phyloP scores from a whole-genome alignment of 2,888 invertebrate genomes.

The Aspidapion aeneum region DNA sequence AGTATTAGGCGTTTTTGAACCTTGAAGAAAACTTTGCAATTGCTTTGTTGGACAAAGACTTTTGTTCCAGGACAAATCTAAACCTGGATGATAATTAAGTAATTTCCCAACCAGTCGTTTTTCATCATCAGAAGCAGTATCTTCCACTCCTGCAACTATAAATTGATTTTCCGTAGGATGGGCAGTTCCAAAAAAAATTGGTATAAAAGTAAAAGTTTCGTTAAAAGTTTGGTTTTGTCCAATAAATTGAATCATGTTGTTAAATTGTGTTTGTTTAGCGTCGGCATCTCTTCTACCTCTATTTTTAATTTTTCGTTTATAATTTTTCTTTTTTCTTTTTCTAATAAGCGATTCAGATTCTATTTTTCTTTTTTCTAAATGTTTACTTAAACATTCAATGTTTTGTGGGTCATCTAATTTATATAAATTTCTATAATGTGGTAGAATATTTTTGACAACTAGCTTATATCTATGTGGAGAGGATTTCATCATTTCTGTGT shows the following conservation, averaged over 20 bases:
- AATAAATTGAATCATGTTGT: constrained; percentile 27
- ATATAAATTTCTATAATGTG: constrained; percentile 17
- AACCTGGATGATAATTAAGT: neutral
- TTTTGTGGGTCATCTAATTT: constrained; percentile 22
- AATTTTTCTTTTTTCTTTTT: constrained; percentile 20
- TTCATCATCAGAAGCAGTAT: constrained; percentile 17
- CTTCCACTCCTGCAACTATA: constrained; percentile 14
- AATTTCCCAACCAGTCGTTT: constrained; percentile 13
- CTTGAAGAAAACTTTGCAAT: neutral
- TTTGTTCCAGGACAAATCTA: neutral
- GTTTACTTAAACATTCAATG: constrained; percentile 23
- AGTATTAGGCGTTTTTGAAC: neutral
- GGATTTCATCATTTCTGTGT: constrained; percentile 11
- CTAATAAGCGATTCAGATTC: constrained; percentile 24
- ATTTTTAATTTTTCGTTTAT: constrained; percentile 8
- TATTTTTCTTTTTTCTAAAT: constrained; percentile 23
- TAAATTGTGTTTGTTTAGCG: constrained; percentile 8
- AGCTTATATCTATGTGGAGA: constrained; percentile 25
- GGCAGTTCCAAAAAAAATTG: constrained; percentile 29
- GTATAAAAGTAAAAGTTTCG: constrained; percentile 28
- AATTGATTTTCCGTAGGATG: constrained; percentile 13
- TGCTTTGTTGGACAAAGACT: neutral
- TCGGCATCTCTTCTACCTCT: constrained; percentile 10
- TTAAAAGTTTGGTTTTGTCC: constrained; percentile 27
- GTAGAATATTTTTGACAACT: constrained; percentile 20